Conservation (phyloP, 2,888 invertebrate species). For the Dasypogon diadema region DNA sequence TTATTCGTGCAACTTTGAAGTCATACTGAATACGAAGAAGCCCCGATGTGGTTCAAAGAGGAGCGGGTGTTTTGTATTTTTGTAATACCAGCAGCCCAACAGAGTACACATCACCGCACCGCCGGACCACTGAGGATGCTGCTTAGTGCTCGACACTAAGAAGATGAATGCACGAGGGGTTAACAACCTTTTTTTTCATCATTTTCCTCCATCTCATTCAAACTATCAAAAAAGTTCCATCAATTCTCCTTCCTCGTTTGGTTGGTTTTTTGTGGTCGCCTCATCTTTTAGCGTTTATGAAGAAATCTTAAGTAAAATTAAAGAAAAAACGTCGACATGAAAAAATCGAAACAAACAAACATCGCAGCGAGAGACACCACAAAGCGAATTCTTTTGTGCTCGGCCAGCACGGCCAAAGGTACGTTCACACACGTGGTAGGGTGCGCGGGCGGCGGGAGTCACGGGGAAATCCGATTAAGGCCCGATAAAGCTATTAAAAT, state of each 20-base stretch:
- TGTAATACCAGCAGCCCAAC: neutral
- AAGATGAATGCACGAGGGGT: slow-evolving; percentile 48
- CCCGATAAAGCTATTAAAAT: slow-evolving; percentile 55
- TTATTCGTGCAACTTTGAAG: slow-evolving; percentile 17
- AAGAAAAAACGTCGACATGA: slow-evolving; percentile 17
- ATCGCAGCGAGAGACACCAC: neutral
- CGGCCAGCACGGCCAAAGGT: neutral
- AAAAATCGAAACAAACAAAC: slow-evolving; percentile 40
- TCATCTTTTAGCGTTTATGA: slow-evolving; percentile 44
- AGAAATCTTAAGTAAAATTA: slow-evolving; percentile 46
- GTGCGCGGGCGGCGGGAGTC: neutral
- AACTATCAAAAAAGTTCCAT: slow-evolving; percentile 38
- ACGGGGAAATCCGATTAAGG: slow-evolving; percentile 51
- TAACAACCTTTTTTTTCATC: slow-evolving; percentile 46
- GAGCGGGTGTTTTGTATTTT: slow-evolving; percentile 3
- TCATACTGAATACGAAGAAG: too few species aligned
- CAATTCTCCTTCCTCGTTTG: slow-evolving; percentile 49
- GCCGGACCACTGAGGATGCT: slow-evolving; percentile 5
- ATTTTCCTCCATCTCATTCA: slow-evolving; percentile 25
- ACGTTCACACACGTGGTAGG: neutral
- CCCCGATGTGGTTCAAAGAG: neutral
- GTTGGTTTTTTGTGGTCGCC: slow-evolving; percentile 16
- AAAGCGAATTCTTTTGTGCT: slow-evolving; percentile 10
- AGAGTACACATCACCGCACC: neutral
- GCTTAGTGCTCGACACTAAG: slow-evolving; percentile 2